Conservation (phyloP, 1,140 invertebrate genomes). For the Vollenhovia emeryi region DNA sequence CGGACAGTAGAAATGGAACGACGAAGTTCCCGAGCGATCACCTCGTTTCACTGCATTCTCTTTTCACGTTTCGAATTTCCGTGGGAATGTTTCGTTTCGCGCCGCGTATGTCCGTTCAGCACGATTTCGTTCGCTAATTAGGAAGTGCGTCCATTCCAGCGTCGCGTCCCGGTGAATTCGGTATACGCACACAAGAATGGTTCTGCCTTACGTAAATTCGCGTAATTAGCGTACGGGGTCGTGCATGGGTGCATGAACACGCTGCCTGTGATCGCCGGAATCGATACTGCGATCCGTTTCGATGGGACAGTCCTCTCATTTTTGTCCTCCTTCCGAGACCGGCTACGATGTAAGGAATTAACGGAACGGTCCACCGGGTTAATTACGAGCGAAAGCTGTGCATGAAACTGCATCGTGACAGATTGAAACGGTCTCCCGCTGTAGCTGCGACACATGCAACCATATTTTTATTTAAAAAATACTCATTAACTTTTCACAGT, state of each 20-base stretch:
- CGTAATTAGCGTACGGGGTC: conserved; percentile 38
- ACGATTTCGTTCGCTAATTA: conserved; percentile 63
- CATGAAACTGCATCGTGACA: conserved; percentile 37
- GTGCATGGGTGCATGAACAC: not conserved
- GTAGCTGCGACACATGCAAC: not conserved
- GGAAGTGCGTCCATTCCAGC: conserved; percentile 51
- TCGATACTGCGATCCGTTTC: conserved; percentile 21
- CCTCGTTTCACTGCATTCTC: conserved; percentile 12
- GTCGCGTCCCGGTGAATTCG: conserved; percentile 23
- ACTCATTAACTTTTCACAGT: not conserved
- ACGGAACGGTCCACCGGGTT: conserved; percentile 53
- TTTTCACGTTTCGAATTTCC: conserved; percentile 45
- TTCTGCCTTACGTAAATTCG: conserved; percentile 40
- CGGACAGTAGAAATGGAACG: conserved; percentile 32
- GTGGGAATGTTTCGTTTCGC: conserved; percentile 58
- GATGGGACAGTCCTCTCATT: conserved; percentile 4
- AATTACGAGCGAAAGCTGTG: conserved; percentile 72
- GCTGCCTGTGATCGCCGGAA: conserved; percentile 29
- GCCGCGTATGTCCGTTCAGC: not conserved
- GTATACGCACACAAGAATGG: not conserved
- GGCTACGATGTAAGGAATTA: conserved; percentile 51
- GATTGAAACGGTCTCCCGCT: conserved; percentile 14
- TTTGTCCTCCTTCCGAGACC: conserved; percentile 2
- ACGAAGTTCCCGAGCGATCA: not conserved
- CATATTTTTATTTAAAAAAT: not conserved